Conservation (phyloP, 2,888 invertebrate genomes). For the Zhuqinia jingwanae region DNA sequence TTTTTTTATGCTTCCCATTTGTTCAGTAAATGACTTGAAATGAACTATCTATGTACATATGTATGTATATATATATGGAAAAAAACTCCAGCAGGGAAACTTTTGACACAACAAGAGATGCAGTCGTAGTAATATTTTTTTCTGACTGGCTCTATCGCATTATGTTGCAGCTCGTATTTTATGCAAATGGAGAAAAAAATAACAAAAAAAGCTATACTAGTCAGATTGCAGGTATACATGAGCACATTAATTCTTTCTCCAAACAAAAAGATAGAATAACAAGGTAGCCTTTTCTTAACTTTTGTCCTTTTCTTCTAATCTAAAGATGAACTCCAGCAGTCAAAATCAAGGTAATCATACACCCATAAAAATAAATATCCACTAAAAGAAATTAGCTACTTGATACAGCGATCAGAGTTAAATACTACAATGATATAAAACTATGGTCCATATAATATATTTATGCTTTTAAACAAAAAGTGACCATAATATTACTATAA, state of each 20-base stretch:
- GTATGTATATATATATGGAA: not conserved
- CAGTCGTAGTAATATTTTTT: not conserved
- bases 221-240: not conserved
- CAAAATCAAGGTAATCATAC: constrained; percentile 56
- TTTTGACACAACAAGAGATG: not conserved
- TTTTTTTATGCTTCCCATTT: constrained; percentile 22
- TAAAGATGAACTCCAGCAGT: constrained; percentile 44
- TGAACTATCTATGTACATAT: no score
- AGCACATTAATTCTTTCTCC: not conserved
- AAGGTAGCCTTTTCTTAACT: no score
- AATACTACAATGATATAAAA: constrained; percentile 9
- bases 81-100: not conserved
- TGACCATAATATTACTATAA: no score
- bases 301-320: not conserved
- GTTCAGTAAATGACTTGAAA: constrained; percentile 11
- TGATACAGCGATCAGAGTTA: constrained; percentile 26
- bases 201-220: not conserved
- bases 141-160: not conserved
- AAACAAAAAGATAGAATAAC: constrained; percentile 12
- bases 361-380: constrained; percentile 50
- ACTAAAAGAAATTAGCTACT: constrained; percentile 61
- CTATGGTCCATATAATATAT: not conserved
- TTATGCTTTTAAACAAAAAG: no score
- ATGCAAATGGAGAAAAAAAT: not conserved
- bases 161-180: not conserved